Evolutionary conservation across 2,113 vertebrate genomes (phyloP).

Genomic region (Mobula hypostoma): DNA sequence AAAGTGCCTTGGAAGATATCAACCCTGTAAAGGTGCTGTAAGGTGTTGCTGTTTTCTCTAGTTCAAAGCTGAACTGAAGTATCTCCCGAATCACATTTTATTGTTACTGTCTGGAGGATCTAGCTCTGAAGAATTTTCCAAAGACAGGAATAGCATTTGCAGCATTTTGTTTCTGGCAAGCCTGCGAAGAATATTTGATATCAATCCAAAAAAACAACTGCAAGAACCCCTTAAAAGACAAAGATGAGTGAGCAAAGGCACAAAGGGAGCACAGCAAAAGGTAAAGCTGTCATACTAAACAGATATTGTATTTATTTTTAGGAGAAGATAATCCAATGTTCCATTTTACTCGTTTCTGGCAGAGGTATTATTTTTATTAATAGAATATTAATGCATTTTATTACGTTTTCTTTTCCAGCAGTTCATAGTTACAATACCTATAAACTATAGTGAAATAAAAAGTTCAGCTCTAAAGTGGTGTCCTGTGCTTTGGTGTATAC

Average conservation of each 20-base stretch:
- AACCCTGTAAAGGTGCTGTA: no score
- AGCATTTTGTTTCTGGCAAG: neutral
- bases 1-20: no score
- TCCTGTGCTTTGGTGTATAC: neutral
- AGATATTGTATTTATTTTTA: constrained; percentile 17
- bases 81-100: neutral
- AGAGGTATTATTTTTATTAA: neutral
- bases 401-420: neutral
- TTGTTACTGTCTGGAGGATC: no score
- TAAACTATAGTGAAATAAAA: neutral
- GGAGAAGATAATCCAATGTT: neutral
- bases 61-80: no score
- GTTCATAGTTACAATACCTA: neutral
- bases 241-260: constrained; percentile 23
- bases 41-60: no score
- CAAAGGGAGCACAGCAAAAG: neutral
- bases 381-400: neutral
- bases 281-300: neutral
- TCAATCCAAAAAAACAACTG: constrained; percentile 3
- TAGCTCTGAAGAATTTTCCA: neutral
- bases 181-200: constrained; percentile 1
- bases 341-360: neutral
- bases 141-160: constrained; percentile 9
- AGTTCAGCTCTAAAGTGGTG: neutral
- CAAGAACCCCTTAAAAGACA: constrained; percentile 26